Evolutionary conservation across 2,888 invertebrate genomes (phyloP), one percentile per base, ranked within the genome.

Genomic region (Eristalis tenax): DNA sequence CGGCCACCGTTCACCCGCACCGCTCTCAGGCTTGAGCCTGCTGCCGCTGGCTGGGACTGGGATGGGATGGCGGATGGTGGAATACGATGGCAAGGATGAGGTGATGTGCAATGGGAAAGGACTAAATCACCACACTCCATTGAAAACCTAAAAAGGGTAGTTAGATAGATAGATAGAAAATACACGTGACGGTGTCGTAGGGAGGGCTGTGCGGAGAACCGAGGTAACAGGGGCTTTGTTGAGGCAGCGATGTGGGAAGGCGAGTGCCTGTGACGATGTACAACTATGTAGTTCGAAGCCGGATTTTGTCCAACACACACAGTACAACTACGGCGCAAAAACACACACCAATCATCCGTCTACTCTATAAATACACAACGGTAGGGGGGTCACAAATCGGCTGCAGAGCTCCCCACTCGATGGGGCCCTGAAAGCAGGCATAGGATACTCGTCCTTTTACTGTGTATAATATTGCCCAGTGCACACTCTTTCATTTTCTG

Each of bases 41-140:
- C 63, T 64, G 26, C 10, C 18, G 79, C 2, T 13, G 18, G 43
- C 22, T 70, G 70, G 11, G 64, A 13, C 3, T n/a, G n/a, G 32
- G 26, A 6, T 23, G 40, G 26, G 13, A n/a, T n/a, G 69, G 69
- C 28, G 70, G 23, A 70, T 66, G 56, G 70, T 43, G 66, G 35
- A 66, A 56, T 61, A n/a, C 50, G 65, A 50, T 57, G 70, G 23
- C 50, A 75, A 71, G 56, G 26, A 26, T 50, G 74, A 82, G 86
- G 83, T 71, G 78, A 87, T 83, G 79, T 86, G 86, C 78, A 87
- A 79, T 87, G 83, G 79, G 23, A 75, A 83, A 83, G 86, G 83
- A 86, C 83, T 83, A 83, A 87, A 87, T 87, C 83, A 87, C 86
- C 83, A 68, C 86, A 83, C 86, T 87, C 86, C 83, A 83, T 71